Conservation (phyloP, 2,797 vertebrate species). For the Neosalanx taihuensis region DNA sequence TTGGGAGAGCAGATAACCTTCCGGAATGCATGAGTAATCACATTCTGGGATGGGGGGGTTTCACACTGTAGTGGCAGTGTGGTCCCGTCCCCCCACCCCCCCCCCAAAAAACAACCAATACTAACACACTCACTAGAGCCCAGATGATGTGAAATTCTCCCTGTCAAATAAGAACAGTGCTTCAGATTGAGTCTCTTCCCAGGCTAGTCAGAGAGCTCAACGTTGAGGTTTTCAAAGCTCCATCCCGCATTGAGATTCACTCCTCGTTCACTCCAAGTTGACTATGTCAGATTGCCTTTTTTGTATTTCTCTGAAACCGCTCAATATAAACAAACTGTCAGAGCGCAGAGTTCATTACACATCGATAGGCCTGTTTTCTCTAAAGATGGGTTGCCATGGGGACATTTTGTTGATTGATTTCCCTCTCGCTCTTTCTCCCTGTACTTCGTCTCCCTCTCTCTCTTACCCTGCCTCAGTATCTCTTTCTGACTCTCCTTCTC, state of each 20-base stretch:
- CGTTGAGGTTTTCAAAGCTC: neutral
- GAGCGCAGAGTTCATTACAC: conserved; percentile 1
- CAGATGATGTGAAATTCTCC: neutral
- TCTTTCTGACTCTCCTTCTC: too few relatives aligned
- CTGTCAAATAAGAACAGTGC: neutral
- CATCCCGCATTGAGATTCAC: neutral
- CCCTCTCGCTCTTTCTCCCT: conserved; percentile 18
- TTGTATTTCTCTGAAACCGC: neutral
- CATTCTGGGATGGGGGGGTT: conserved; percentile 18
- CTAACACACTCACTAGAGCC: neutral
- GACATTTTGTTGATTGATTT: conserved; percentile 25
- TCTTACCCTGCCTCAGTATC: too few relatives aligned
- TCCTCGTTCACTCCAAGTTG: neutral
- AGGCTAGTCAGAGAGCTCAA: neutral
- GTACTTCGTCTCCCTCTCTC: too few relatives aligned
- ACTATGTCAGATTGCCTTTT: neutral
- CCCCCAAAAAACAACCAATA: neutral
- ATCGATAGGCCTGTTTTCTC: conserved; percentile 3
- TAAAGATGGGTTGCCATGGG: conserved; percentile 10
- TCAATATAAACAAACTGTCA: conserved; percentile 5
- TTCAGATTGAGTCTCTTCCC: neutral
- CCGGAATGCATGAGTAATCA: conserved; percentile 24
- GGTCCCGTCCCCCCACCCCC: neutral
- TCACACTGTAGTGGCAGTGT: conserved; percentile 26
- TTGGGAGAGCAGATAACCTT: conserved; percentile 12